These are phyloP conservation scores for Melanotaenia nigrans DNA, from an alignment of 2,797 vertebrate genomes.

Conservation along the genomic window DNA sequence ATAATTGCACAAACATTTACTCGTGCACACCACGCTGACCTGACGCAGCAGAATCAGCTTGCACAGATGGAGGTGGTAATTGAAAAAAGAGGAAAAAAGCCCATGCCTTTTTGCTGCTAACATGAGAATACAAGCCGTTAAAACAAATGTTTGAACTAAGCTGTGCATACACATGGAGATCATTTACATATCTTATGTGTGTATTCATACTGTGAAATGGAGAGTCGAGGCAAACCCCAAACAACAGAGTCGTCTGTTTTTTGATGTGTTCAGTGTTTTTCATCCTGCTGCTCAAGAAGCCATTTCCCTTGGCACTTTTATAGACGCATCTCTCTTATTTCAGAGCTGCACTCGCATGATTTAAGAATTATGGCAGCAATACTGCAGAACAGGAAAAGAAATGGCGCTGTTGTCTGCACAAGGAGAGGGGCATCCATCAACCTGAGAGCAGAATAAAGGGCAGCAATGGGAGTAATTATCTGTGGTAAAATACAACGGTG, in stretches of 20 bases:
- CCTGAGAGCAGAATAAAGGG: constrained; percentile 49
- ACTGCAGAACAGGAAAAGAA: constrained; percentile 43
- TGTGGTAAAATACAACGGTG: constrained; percentile 58
- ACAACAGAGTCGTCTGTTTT: constrained; percentile 6
- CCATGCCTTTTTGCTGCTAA: constrained; percentile 25
- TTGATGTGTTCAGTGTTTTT: constrained; percentile 40
- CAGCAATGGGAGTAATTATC: constrained; percentile 67
- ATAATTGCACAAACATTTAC: constrained; percentile 3
- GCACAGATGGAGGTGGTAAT: constrained; percentile 23
- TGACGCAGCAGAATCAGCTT: constrained; percentile 15
- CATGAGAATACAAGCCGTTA: constrained; percentile 25
- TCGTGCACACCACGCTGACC: not conserved
- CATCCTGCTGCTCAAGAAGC: constrained; percentile 30
- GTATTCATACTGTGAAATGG: constrained; percentile 34
- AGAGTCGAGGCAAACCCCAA: constrained; percentile 5
- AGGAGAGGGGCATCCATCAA: constrained; percentile 58
- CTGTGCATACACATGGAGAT: constrained; percentile 46
- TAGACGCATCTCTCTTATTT: constrained; percentile 35
- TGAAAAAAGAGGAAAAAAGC: not conserved
- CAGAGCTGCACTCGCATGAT: constrained; percentile 39
- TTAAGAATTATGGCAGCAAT: constrained; percentile 42
- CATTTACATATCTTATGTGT: constrained; percentile 61
- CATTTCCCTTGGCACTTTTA: constrained; percentile 38
- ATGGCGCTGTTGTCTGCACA: constrained; percentile 40
- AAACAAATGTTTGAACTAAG: constrained; percentile 43